A percentile compares a stretch with the other conserved stretches of the same genome.
phyloP scores from a whole-genome alignment of 2,113 vertebrate genomes.

The Australoheros scitulus region DNA sequence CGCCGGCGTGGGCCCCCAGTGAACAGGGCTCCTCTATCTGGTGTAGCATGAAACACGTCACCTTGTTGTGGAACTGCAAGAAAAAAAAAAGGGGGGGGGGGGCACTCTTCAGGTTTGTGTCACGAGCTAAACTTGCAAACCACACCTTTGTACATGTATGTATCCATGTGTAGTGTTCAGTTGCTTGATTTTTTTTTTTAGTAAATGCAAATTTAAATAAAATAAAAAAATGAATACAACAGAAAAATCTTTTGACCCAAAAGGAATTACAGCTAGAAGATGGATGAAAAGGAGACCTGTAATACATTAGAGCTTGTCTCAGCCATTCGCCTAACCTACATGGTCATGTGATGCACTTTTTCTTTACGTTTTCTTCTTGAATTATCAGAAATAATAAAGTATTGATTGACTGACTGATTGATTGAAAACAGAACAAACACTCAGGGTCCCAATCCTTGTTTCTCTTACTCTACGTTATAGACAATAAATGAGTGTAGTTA shows the following conservation, averaged over 20 bases:
- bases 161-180: background rate
- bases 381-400: background rate
- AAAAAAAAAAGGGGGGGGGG: background rate
- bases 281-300: too few relatives aligned
- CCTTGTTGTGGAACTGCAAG: constrained; percentile 96
- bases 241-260: too few relatives aligned
- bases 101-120: background rate
- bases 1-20: constrained; percentile 93
- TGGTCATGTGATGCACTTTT: too few relatives aligned
- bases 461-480: background rate
- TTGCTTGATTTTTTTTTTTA: too few relatives aligned
- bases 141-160: background rate
- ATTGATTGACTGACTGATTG: too few relatives aligned
- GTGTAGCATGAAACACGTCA: constrained; percentile 98
- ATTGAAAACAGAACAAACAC: background rate
- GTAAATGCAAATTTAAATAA: too few relatives aligned
- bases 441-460: background rate
- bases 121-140: background rate
- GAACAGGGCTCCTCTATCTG: constrained; percentile 98
- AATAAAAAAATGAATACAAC: too few relatives aligned
- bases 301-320: too few relatives aligned
- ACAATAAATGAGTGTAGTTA: too few relatives aligned
- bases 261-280: too few relatives aligned
- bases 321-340: too few relatives aligned
- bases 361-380: too few relatives aligned